Percentiles rank a stretch among this genome's conserved stretches.
Conservation (phyloP, 2,888 invertebrate species). For the Nycteola revayana region DNA sequence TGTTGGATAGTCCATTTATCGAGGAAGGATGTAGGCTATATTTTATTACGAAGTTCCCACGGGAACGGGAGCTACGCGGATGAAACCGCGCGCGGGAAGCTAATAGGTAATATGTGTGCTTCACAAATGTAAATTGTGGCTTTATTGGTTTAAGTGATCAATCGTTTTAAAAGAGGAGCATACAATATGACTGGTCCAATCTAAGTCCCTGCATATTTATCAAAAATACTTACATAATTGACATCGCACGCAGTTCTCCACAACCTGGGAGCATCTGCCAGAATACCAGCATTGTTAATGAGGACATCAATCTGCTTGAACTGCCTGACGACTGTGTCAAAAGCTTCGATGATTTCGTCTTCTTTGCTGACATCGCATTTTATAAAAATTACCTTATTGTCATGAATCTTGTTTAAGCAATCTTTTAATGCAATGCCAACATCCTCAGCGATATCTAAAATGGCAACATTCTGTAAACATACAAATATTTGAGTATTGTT, state of each 20-base stretch:
- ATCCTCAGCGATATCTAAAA: conserved; percentile 45
- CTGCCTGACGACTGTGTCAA: conserved; percentile 34
- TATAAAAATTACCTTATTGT: conserved; percentile 38
- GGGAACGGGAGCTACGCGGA: too few relatives aligned
- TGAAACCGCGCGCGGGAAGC: too few relatives aligned
- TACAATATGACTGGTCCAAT: too few relatives aligned
- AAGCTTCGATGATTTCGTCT: conserved; percentile 34
- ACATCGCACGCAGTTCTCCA: conserved; percentile 47
- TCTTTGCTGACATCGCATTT: conserved; percentile 52
- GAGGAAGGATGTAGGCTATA: too few relatives aligned
- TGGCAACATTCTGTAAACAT: conserved; percentile 31
- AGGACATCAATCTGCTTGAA: conserved; percentile 46
- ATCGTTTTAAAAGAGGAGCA: too few relatives aligned
- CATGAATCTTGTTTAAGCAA: conserved; percentile 34
- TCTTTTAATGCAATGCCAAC: conserved; percentile 35
- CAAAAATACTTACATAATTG: conserved; percentile 44
- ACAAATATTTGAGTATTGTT: too few relatives aligned
- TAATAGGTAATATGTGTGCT: too few relatives aligned
- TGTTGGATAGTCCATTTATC: too few relatives aligned
- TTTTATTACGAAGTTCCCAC: too few relatives aligned
- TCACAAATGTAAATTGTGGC: too few relatives aligned
- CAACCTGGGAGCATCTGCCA: conserved; percentile 38
- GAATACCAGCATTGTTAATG: conserved; percentile 54
- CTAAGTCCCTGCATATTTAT: too few relatives aligned
- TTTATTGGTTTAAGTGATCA: too few relatives aligned